phyloP scores from a whole-genome alignment of 2,888 invertebrate species.

The Erebia aethiops region DNA sequence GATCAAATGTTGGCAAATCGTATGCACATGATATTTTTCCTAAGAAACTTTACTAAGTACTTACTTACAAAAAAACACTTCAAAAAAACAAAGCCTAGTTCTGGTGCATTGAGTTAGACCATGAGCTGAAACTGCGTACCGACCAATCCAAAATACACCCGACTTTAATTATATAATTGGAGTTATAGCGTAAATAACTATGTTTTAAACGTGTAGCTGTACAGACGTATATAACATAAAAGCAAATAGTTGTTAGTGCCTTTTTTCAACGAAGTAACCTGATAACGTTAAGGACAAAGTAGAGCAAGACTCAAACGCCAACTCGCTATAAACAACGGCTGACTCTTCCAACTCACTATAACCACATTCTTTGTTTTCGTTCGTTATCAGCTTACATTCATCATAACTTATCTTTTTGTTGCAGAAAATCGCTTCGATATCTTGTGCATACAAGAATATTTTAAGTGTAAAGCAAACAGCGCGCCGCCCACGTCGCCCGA shows the following conservation, averaged over 20 bases:
- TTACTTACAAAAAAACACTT: too few relatives aligned
- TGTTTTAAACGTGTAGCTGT: neutral
- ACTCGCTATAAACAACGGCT: conserved; percentile 22
- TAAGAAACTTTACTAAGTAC: too few relatives aligned
- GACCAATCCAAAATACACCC: too few relatives aligned
- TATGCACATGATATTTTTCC: too few relatives aligned
- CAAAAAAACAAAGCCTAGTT: too few relatives aligned
- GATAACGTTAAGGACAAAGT: conserved; percentile 24
- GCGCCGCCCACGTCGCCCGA: conserved; percentile 71
- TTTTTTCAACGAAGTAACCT: conserved; percentile 15
- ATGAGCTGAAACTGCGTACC: too few relatives aligned
- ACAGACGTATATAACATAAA: conserved; percentile 1
- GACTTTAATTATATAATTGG: too few relatives aligned
- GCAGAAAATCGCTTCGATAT: conserved; percentile 76
- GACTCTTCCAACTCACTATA: conserved; percentile 28
- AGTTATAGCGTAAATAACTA: too few relatives aligned
- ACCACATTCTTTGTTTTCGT: conserved; percentile 35
- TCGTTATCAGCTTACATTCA: conserved; percentile 50
- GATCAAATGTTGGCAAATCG: too few relatives aligned
- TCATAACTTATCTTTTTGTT: conserved; percentile 65
- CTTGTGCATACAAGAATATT: conserved; percentile 77
- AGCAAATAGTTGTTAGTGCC: conserved; percentile 2
- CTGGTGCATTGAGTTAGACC: too few relatives aligned
- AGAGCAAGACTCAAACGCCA: conserved; percentile 11
- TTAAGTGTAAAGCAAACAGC: conserved; percentile 71